These are phyloP conservation scores for Bothrops jararaca DNA, from an alignment of 2,113 vertebrate genomes.

Conservation along the genomic window DNA sequence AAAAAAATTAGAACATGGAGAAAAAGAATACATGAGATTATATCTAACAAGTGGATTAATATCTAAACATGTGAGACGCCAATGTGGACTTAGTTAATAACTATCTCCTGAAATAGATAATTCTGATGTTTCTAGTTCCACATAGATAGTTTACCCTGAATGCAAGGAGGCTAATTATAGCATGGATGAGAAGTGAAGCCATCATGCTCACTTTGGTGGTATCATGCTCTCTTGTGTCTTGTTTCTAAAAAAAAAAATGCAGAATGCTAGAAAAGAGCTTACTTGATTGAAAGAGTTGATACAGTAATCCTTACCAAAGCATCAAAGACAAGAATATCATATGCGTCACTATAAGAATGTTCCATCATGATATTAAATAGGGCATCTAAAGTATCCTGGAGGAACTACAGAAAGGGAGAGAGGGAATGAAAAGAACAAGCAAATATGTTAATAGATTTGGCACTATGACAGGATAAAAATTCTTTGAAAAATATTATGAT, in stretches of 20 bases:
- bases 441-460: not conserved
- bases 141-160: not conserved
- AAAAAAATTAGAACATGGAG: not conserved
- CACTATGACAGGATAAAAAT: not conserved
- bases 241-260: not conserved
- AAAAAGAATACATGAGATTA: not conserved
- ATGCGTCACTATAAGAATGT: constrained; percentile 88
- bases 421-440: not conserved
- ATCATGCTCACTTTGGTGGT: not conserved
- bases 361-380: constrained; percentile 99
- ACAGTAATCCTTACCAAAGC: constrained; percentile 84
- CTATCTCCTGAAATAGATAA: not conserved
- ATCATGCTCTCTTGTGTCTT: not conserved
- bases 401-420: constrained; percentile 74
- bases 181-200: not conserved
- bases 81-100: not conserved
- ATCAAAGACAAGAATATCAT: constrained; percentile 97
- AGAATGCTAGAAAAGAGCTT: not conserved
- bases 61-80: not conserved
- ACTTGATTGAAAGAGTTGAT: accelerated
- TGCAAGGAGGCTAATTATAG: not conserved
- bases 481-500: constrained; percentile 3
- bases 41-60: not conserved
- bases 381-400: constrained; percentile 93
- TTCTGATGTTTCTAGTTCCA: not conserved